Conservation (phyloP, 2,113 vertebrate species). For the Myodes glareolus region DNA sequence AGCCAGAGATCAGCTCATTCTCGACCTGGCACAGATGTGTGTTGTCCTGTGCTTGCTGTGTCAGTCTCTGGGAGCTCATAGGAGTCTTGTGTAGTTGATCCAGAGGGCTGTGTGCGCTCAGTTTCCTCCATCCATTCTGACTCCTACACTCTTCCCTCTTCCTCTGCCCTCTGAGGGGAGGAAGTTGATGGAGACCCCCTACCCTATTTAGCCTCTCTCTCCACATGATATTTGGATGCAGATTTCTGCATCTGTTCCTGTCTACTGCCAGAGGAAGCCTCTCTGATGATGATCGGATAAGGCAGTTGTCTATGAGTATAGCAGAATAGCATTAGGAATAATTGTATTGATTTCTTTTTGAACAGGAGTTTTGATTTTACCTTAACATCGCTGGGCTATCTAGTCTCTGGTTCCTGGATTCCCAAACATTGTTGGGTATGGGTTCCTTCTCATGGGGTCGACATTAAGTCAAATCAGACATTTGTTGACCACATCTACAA, state of each 20-base stretch:
- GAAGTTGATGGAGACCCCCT: not conserved
- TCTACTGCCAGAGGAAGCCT: not conserved
- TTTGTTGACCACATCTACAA: not conserved
- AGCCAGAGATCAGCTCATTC: not conserved
- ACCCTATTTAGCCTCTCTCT: not conserved
- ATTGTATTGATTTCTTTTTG: not conserved
- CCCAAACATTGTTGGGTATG: not conserved
- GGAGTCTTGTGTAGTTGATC: not conserved
- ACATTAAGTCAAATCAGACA: not conserved
- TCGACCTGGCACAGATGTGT: not conserved
- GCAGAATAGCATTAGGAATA: not conserved
- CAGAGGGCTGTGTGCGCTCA: not conserved
- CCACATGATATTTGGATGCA: not conserved
- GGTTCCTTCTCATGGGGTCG: not conserved
- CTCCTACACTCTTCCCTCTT: not conserved
- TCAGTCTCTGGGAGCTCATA: not conserved
- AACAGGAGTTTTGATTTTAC: not conserved
- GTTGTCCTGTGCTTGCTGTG: not conserved
- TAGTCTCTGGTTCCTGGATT: not conserved
- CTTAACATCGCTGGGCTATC: not conserved
- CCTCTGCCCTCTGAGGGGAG: not conserved
- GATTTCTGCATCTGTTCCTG: not conserved
- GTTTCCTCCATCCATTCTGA: not conserved
- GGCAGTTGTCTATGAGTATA: not conserved
- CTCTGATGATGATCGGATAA: not conserved